Conservation (phyloP, 2,888 invertebrate genomes). For the Cosmorhoe ocellata region DNA sequence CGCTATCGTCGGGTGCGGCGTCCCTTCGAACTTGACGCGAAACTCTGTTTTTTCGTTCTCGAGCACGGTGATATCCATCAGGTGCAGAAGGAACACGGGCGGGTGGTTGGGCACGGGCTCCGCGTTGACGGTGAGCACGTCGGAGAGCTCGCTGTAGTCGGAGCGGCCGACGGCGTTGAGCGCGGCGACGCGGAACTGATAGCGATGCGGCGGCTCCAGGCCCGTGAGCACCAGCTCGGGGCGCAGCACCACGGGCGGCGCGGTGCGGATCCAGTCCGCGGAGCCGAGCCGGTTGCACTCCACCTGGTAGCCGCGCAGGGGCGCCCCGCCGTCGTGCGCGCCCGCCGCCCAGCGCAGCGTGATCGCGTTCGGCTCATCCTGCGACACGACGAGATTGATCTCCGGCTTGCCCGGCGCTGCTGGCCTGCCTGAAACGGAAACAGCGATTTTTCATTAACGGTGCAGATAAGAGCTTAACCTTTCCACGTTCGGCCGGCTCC, state of each 20-base stretch:
- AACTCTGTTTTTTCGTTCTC: conserved; percentile 94
- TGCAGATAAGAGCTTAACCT: conserved; percentile 38
- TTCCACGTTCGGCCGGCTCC: conserved; percentile 37
- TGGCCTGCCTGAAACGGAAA: conserved; percentile 86
- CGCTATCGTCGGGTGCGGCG: conserved; percentile 90
- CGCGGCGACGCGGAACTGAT: conserved; percentile 95
- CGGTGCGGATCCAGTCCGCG: conserved; percentile 91
- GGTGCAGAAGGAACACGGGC: conserved; percentile 87
- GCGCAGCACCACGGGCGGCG: conserved; percentile 86
- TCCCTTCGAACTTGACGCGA: conserved; percentile 87
- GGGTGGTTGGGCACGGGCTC: conserved; percentile 82
- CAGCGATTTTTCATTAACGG: conserved; percentile 31
- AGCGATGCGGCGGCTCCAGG: conserved; percentile 92
- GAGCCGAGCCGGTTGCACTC: conserved; percentile 87
- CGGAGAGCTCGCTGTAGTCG: conserved; percentile 92
- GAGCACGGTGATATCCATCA: conserved; percentile 87
- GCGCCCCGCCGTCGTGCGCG: conserved; percentile 92
- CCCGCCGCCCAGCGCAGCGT: conserved; percentile 92
- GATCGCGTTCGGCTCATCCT: conserved; percentile 90
- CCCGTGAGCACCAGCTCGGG: conserved; percentile 91
- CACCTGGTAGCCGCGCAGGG: conserved; percentile 91
- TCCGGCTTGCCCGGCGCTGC: conserved; percentile 92
- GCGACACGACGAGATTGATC: conserved; percentile 86
- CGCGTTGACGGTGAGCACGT: conserved; percentile 91
- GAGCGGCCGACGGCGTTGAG: conserved; percentile 95